These are phyloP conservation scores for Gordius sp. DNA, from an alignment of 2,888 invertebrate genomes.

Conservation along the genomic window DNA sequence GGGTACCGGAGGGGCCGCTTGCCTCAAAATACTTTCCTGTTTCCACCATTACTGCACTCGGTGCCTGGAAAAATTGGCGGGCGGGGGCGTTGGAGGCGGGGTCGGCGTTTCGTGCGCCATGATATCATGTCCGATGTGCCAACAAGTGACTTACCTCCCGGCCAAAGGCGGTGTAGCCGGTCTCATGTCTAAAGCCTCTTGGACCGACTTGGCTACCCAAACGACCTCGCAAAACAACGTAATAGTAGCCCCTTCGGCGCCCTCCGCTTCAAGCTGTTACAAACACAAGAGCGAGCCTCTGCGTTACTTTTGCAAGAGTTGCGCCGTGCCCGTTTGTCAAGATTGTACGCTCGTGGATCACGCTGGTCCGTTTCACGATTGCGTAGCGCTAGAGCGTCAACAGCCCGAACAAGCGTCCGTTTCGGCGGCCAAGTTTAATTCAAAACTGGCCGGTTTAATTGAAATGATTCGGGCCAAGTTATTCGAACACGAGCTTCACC, in stretches of 20 bases:
- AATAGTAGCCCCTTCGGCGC: not conserved
- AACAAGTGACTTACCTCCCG: slow-evolving; percentile 25
- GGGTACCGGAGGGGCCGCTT: too few species aligned
- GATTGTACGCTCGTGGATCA: not conserved
- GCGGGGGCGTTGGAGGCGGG: too few species aligned
- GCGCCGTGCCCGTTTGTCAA: not conserved
- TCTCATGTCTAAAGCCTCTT: not conserved
- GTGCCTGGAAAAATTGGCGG: too few species aligned
- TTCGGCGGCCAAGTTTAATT: too few species aligned
- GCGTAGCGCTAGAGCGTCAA: not conserved
- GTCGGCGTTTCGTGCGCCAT: too few species aligned
- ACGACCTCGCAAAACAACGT: too few species aligned
- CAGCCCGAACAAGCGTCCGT: not conserved
- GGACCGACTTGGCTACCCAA: not conserved
- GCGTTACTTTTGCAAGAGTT: not conserved
- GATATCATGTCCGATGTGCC: slow-evolving; percentile 14
- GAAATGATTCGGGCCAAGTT: not conserved
- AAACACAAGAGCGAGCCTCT: not conserved
- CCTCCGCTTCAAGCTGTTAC: not conserved
- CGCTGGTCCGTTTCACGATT: not conserved
- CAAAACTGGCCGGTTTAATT: too few species aligned
- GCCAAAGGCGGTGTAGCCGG: slow-evolving; percentile 19
- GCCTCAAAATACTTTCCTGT: too few species aligned
- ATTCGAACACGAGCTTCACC: not conserved
- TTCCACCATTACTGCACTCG: too few species aligned